These are phyloP conservation scores for Anthoscopus minutus DNA, from an alignment of 2,113 vertebrate species.

Conservation along the genomic window DNA sequence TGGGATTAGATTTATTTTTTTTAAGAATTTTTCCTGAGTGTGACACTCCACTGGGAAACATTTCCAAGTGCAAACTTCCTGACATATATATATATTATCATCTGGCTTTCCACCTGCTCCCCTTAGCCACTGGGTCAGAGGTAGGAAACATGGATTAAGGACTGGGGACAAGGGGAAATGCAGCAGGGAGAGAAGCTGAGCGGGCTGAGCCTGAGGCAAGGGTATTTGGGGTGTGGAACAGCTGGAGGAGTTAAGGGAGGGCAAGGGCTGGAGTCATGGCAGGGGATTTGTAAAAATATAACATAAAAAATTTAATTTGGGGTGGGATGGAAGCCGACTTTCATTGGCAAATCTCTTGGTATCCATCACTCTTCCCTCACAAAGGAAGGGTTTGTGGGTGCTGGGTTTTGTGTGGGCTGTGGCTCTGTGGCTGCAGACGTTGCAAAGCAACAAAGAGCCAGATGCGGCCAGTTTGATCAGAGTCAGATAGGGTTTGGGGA, in stretches of 20 bases:
- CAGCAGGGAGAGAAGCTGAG: background rate
- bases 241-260: background rate
- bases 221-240: background rate
- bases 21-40: background rate
- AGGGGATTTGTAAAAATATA: background rate
- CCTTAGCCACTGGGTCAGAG: background rate
- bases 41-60: background rate
- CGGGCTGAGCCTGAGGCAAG: background rate
- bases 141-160: background rate
- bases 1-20: background rate
- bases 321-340: background rate
- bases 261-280: background rate
- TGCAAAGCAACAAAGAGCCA: slow-evolving; percentile 8
- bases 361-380: background rate
- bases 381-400: background rate
- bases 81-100: background rate
- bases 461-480: background rate
- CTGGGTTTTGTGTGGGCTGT: background rate
- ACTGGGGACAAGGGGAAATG: background rate
- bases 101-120: background rate
- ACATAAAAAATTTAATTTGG: background rate
- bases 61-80: background rate
- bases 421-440: background rate
- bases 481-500: slow-evolving; percentile 22
- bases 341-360: background rate